Conservation (phyloP, 2,888 invertebrate genomes). For the Nesidiocoris tenuis region DNA sequence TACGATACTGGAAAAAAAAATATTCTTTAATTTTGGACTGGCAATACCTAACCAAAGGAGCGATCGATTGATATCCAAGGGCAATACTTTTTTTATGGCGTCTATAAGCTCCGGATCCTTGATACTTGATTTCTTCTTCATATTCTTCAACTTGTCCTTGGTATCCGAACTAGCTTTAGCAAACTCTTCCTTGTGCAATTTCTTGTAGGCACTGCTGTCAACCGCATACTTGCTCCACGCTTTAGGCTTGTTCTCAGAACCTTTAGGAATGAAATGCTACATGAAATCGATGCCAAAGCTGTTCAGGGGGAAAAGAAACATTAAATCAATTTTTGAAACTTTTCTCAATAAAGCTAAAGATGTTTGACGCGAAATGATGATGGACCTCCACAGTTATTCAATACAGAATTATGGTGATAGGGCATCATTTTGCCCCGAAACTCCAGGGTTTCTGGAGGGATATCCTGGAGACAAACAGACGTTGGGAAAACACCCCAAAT, state of each 20-base stretch:
- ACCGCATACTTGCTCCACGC: conserved; percentile 91
- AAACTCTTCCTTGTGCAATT: conserved; percentile 55
- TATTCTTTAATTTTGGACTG: neutral
- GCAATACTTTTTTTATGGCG: conserved; percentile 68
- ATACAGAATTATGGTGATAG: too few relatives aligned
- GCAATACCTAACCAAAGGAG: neutral
- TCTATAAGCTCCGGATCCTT: conserved; percentile 62
- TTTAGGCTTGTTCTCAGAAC: conserved; percentile 72
- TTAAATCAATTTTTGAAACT: too few relatives aligned
- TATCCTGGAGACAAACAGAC: too few relatives aligned
- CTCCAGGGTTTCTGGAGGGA: too few relatives aligned
- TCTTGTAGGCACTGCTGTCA: conserved; percentile 70
- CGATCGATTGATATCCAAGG: neutral
- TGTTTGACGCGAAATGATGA: too few relatives aligned
- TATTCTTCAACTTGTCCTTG: conserved; percentile 52
- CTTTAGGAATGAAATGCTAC: too few relatives aligned
- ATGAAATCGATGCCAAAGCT: too few relatives aligned
- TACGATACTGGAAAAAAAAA: conserved; percentile 63
- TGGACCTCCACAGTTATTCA: too few relatives aligned
- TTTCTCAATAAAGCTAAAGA: too few relatives aligned
- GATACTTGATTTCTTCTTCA: conserved; percentile 53
- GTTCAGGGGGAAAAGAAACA: too few relatives aligned
- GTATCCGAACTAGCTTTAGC: conserved; percentile 52
- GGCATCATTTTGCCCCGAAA: too few relatives aligned
- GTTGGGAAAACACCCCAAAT: neutral